Evolutionary conservation across 2,797 vertebrate species (phyloP).

Genomic region (Mallotus villosus): DNA sequence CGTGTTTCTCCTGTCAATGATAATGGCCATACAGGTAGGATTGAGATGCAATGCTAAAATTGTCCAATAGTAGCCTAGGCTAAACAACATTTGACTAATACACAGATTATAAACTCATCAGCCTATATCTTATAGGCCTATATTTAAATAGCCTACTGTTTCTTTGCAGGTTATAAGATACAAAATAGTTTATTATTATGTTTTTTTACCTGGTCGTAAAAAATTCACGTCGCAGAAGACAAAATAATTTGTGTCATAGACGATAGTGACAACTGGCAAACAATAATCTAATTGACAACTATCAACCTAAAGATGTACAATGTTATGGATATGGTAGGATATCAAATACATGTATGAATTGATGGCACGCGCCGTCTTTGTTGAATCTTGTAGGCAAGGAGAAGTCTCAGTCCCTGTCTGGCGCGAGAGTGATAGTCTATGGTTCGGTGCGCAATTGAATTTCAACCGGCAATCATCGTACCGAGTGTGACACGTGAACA

Average conservation of each 20-base stretch:
- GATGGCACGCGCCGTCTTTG: constrained; percentile 32
- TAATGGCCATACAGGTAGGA: too few species aligned
- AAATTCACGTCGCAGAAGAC: too few species aligned
- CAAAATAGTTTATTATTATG: background rate
- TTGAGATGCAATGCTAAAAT: too few species aligned
- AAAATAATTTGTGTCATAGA: too few species aligned
- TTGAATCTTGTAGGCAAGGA: constrained; percentile 4
- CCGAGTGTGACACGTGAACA: constrained; percentile 40
- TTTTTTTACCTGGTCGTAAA: background rate
- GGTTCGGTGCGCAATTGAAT: constrained; percentile 25
- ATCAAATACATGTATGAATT: background rate
- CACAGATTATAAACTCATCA: too few species aligned
- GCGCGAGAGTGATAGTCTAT: constrained; percentile 31
- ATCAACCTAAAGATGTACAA: background rate
- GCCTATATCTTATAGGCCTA: too few species aligned
- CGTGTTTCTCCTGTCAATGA: background rate
- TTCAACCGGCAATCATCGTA: constrained; percentile 39
- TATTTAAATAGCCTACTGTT: too few species aligned
- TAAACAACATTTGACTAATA: background rate
- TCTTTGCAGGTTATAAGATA: background rate
- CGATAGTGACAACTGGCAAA: background rate
- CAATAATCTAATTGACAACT: background rate
- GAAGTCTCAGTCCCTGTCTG: constrained; percentile 34
- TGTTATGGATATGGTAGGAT: background rate
- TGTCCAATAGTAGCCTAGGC: background rate